Evolutionary conservation across 1,140 invertebrate species (phyloP).

Genomic region (Saccostrea glomerata): DNA sequence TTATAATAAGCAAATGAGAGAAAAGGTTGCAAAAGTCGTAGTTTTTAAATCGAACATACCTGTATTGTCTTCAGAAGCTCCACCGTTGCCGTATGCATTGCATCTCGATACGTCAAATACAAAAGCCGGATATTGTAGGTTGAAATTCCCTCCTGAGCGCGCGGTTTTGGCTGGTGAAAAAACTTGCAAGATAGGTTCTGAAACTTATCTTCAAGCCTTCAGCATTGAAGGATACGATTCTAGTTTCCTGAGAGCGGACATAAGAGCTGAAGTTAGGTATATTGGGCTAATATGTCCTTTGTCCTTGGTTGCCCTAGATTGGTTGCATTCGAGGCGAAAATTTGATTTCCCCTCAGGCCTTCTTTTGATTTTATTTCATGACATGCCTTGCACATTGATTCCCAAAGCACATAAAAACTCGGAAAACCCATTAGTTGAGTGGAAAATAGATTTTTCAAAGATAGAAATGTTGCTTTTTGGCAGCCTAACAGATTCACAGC

Average conservation of each 20-base stretch:
- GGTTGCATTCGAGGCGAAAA: not conserved
- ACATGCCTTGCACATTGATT: not conserved
- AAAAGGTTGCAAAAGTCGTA: not conserved
- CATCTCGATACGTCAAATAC: not conserved
- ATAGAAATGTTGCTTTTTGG: conserved; percentile 40
- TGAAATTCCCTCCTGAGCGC: not conserved
- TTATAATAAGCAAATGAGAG: too few species aligned
- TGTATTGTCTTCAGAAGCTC: not conserved
- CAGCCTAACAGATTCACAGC: conserved; percentile 36
- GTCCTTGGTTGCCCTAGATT: not conserved
- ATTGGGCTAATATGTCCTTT: not conserved
- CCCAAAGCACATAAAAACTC: conserved; percentile 6
- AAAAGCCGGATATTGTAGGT: not conserved
- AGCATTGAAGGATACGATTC: not conserved
- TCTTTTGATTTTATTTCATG: not conserved
- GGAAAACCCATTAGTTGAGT: conserved; percentile 36
- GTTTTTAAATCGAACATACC: not conserved
- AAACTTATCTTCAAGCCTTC: not conserved
- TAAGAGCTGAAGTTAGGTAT: not conserved
- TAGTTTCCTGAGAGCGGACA: not conserved
- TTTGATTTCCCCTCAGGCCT: not conserved
- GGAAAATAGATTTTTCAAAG: conserved; percentile 47
- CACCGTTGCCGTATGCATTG: not conserved
- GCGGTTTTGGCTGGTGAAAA: not conserved
- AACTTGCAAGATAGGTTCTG: not conserved